Evolutionary conservation across 2,797 vertebrate species (phyloP).

Genomic region (Falco novaeseelandiae): DNA sequence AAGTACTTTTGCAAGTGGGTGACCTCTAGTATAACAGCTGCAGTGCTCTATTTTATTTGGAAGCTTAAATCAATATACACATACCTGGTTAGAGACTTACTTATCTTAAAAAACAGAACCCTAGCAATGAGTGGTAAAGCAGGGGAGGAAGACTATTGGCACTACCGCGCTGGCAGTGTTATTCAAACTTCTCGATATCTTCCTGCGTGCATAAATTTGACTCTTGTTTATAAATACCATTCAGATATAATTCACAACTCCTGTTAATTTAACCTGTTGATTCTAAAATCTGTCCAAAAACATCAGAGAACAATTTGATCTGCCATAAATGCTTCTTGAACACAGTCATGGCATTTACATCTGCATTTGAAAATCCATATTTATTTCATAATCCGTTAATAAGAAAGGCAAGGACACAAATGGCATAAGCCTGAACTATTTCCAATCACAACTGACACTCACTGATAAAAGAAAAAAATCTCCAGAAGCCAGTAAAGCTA

Average conservation of each 20-base stretch:
- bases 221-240: conserved; percentile 72
- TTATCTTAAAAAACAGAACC: conserved; percentile 30
- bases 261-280: conserved; percentile 65
- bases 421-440: background rate
- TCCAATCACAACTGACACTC: background rate
- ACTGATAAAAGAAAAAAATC: background rate
- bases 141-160: conserved; percentile 34
- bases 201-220: conserved; percentile 55
- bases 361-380: conserved; percentile 40
- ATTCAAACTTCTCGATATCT: conserved; percentile 69
- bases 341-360: conserved; percentile 26
- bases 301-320: conserved; percentile 46
- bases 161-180: conserved; percentile 55
- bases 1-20: background rate
- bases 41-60: conserved; percentile 57
- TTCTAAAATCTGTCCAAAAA: conserved; percentile 70
- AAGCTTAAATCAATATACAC: conserved; percentile 61
- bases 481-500: background rate
- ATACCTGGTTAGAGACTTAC: conserved; percentile 41
- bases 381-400: conserved; percentile 40
- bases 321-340: conserved; percentile 61
- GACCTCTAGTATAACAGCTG: conserved; percentile 23
- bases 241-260: conserved; percentile 70
- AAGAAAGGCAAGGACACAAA: conserved; percentile 36
- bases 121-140: conserved; percentile 23